A percentile compares a stretch with the other conserved stretches of the same genome.
phyloP scores from a whole-genome alignment of 2,797 vertebrate genomes.

The Aselliscus stoliczkanus region DNA sequence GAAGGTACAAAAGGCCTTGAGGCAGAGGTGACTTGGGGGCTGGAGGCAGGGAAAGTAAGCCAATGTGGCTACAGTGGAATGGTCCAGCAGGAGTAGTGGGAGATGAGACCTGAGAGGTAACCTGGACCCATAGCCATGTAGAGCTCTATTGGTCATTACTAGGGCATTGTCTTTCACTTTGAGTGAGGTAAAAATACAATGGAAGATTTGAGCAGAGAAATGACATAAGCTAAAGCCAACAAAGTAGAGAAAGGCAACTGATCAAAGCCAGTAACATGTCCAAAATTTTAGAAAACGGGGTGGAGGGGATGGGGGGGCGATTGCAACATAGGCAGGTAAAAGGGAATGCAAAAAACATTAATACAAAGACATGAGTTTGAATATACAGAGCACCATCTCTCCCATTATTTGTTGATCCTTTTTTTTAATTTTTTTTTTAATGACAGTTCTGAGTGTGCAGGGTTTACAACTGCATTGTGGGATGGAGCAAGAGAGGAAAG shows the following conservation, averaged over 20 bases:
- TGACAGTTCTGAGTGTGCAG: not conserved
- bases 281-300: not conserved
- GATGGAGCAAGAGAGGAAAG: not conserved
- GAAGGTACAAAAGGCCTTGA: not conserved
- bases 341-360: not conserved
- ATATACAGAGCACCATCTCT: not conserved
- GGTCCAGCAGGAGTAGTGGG: fast-evolving
- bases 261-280: not conserved
- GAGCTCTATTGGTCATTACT: not conserved
- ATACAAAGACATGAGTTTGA: not conserved
- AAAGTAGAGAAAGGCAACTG: not conserved
- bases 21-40: not conserved
- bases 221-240: not conserved
- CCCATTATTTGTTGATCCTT: not conserved
- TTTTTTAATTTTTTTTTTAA: not conserved
- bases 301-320: not conserved
- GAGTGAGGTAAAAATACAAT: not conserved
- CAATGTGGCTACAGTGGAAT: not conserved
- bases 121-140: too few relatives aligned
- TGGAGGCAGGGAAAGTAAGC: not conserved
- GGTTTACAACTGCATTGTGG: not conserved
- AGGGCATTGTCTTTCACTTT: not conserved
- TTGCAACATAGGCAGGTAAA: not conserved
- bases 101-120: not conserved
- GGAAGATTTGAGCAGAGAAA: not conserved